Percentiles rank a stretch among this genome's conserved stretches.
These are phyloP conservation scores for Opisthograptis luteolata DNA, from an alignment of 2,888 invertebrate species.

Conservation along the genomic window DNA sequence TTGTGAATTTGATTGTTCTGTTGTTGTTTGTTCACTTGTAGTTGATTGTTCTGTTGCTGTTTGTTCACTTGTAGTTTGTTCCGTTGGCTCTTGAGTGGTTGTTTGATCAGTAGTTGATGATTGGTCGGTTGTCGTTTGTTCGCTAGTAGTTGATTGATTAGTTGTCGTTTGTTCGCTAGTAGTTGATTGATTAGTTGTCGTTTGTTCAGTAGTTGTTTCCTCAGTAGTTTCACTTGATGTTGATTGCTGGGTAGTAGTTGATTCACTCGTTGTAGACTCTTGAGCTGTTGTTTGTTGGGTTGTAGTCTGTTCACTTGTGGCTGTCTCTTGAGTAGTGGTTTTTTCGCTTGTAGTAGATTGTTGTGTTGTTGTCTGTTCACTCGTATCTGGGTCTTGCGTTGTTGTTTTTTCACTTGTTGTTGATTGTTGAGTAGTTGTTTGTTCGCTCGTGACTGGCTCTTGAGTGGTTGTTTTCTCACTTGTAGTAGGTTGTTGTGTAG, in stretches of 20 bases:
- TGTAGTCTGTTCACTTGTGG: constrained; percentile 36
- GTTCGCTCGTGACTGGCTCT: constrained; percentile 35
- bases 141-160: constrained; percentile 36
- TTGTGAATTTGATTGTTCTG: constrained; percentile 34
- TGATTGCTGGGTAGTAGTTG: constrained; percentile 31
- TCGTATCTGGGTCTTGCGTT: constrained; percentile 32
- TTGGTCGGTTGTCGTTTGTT: constrained; percentile 37
- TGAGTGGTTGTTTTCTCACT: constrained; percentile 16
- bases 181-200: constrained; percentile 39
- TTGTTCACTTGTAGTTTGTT: constrained; percentile 30
- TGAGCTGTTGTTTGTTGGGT: constrained; percentile 40
- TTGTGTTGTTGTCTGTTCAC: constrained; percentile 18
- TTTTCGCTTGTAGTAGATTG: constrained; percentile 37
- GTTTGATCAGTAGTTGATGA: constrained; percentile 36
- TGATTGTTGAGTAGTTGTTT: constrained; percentile 41
- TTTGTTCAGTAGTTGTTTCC: constrained; percentile 39
- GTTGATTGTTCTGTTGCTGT: constrained; percentile 38
- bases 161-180: constrained; percentile 35
- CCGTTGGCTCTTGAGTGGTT: constrained; percentile 37
- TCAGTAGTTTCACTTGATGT: too few relatives aligned
- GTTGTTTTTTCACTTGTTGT: constrained; percentile 35
- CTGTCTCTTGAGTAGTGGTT: constrained; percentile 30
- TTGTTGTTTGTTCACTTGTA: constrained; percentile 37
- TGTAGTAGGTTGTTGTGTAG: constrained; percentile 31
- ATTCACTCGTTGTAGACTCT: constrained; percentile 33